Evolutionary conservation across 2,113 vertebrate species (phyloP).

Genomic region (Odontesthes bonariensis): DNA sequence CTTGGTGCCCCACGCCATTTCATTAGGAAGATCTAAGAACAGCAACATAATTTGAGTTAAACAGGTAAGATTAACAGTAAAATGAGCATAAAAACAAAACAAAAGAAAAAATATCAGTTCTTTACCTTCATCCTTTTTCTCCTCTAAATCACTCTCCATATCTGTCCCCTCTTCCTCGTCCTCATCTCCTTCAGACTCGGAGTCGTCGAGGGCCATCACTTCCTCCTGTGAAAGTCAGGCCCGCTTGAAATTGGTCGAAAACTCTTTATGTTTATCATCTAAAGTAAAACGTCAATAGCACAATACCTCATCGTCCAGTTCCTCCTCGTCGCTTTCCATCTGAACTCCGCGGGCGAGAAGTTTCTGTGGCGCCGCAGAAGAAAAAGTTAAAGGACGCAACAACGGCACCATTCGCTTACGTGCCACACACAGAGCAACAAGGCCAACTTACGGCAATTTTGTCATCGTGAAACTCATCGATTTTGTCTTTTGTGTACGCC

Average conservation of each 20-base stretch:
- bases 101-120: accelerated
- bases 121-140: conserved; percentile 76
- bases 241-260: neutral
- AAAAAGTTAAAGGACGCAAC: neutral
- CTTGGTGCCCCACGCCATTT: conserved; percentile 92
- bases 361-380: conserved; percentile 63
- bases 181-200: conserved; percentile 69
- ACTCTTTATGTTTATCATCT: neutral
- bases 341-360: conserved; percentile 80
- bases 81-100: neutral
- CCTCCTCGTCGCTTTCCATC: conserved; percentile 78
- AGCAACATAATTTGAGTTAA: neutral
- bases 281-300: neutral
- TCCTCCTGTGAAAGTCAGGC: conserved; percentile 78
- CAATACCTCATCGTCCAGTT: conserved; percentile 80
- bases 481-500: conserved; percentile 80
- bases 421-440: neutral
- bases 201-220: conserved; percentile 84
- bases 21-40: conserved; percentile 83
- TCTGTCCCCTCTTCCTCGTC: conserved; percentile 79
- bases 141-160: conserved; percentile 93
- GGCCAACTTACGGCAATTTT: conserved; percentile 81
- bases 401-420: neutral
- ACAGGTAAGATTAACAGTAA: neutral
- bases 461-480: conserved; percentile 83